These are phyloP conservation scores for Odontothrips loti DNA, from an alignment of 2,888 invertebrate species.

Conservation along the genomic window DNA sequence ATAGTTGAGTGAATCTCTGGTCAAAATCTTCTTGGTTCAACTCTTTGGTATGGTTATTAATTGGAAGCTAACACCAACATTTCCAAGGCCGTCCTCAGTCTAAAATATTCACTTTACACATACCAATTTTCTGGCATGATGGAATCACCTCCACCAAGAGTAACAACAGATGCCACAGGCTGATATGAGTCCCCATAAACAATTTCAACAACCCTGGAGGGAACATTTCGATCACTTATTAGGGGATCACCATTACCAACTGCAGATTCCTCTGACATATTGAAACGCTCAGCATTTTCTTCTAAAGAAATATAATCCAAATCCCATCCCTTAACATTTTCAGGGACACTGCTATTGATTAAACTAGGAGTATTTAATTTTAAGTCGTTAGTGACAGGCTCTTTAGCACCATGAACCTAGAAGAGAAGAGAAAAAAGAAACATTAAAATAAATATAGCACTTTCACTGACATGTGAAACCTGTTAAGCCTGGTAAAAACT, in stretches of 20 bases:
- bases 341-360: not conserved
- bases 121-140: constrained; percentile 9
- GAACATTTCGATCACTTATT: not conserved
- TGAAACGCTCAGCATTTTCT: not conserved
- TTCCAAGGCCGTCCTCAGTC: not conserved
- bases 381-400: not conserved
- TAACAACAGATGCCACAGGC: not conserved
- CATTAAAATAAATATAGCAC: not conserved
- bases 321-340: not conserved
- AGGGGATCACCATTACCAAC: not conserved
- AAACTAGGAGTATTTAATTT: not conserved
- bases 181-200: not conserved
- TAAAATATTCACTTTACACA: not conserved
- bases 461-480: not conserved
- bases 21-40: not conserved
- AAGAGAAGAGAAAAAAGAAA: not conserved
- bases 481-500: no score
- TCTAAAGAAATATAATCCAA: not conserved
- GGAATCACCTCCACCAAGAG: not conserved
- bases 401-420: not conserved
- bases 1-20: no score
- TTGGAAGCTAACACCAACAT: not conserved
- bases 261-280: not conserved
- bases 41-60: not conserved
- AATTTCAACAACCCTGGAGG: not conserved